phyloP scores from a whole-genome alignment of 2,797 vertebrate genomes.

The Notolepis coatsorum region DNA sequence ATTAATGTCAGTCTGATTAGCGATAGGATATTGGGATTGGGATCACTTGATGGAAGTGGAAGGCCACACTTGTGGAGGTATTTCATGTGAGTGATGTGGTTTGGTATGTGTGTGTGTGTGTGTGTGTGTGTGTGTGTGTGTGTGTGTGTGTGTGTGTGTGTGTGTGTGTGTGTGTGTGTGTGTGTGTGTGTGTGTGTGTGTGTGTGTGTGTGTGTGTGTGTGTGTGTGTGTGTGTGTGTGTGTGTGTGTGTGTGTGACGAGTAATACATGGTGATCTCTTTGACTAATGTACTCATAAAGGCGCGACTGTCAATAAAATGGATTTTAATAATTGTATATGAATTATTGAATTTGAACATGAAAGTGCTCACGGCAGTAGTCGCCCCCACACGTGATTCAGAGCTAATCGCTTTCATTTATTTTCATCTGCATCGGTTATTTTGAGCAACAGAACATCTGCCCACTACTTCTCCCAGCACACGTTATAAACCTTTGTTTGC shows the following conservation, averaged over 20 bases:
- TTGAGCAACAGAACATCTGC: not conserved
- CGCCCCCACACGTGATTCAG: not conserved
- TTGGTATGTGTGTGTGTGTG: constrained; percentile 25
- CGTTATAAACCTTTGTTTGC: not conserved
- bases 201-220: too few species aligned
- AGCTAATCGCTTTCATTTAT: not conserved
- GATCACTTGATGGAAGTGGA: constrained; percentile 45
- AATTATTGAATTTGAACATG: not conserved
- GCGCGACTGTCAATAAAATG: not conserved
- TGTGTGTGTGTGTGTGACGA: constrained; percentile 25
- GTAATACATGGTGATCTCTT: constrained; percentile 40
- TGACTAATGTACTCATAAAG: constrained; percentile 1
- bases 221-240: too few species aligned
- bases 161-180: too few species aligned
- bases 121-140: too few species aligned
- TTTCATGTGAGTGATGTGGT: constrained; percentile 59
- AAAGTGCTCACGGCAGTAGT: constrained; percentile 5
- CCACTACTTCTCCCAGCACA: not conserved
- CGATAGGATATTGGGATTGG: constrained; percentile 36
- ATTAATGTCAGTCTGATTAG: constrained; percentile 41
- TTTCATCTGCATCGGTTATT: constrained; percentile 3
- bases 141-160: too few species aligned
- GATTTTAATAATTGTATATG: not conserved
- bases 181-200: too few species aligned
- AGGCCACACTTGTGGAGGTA: constrained; percentile 58